Percentiles rank a stretch among this genome's conserved stretches.
Evolutionary conservation across 2,797 vertebrate genomes (phyloP).

Genomic region (Rhynchotus rufescens): DNA sequence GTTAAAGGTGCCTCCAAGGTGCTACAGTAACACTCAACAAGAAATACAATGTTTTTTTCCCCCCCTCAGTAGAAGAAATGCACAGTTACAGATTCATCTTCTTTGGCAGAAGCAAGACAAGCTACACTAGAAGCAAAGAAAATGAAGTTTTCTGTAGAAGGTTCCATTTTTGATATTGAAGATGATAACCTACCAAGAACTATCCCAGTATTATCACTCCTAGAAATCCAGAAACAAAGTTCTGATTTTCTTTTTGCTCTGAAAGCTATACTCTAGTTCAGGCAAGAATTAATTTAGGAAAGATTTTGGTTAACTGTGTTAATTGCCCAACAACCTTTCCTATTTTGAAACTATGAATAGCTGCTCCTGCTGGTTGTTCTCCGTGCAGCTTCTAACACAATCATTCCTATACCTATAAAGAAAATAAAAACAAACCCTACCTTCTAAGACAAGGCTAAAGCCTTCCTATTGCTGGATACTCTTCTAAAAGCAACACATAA

Average conservation of each 20-base stretch:
- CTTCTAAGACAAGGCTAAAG: not conserved
- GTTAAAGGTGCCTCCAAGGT: not conserved
- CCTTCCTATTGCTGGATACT: not conserved
- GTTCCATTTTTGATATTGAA: not conserved
- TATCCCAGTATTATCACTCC: not conserved
- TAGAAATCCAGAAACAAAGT: not conserved
- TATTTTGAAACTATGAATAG: not conserved
- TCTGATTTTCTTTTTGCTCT: not conserved
- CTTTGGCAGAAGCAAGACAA: not conserved
- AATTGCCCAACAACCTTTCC: not conserved
- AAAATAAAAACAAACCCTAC: not conserved
- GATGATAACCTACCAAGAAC: not conserved
- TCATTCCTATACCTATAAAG: not conserved
- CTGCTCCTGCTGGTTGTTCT: not conserved
- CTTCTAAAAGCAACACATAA: not conserved
- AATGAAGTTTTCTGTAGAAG: not conserved
- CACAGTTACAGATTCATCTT: not conserved
- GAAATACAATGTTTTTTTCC: not conserved
- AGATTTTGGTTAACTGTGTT: fast-evolving
- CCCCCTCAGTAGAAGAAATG: not conserved
- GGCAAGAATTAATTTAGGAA: not conserved
- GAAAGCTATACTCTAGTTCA: not conserved
- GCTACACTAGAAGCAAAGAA: not conserved
- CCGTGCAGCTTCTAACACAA: not conserved
- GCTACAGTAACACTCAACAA: not conserved